A percentile compares a stretch with the other conserved stretches of the same genome.
These are phyloP conservation scores for Toxostoma redivivum DNA, from an alignment of 2,113 vertebrate species.

Conservation along the genomic window DNA sequence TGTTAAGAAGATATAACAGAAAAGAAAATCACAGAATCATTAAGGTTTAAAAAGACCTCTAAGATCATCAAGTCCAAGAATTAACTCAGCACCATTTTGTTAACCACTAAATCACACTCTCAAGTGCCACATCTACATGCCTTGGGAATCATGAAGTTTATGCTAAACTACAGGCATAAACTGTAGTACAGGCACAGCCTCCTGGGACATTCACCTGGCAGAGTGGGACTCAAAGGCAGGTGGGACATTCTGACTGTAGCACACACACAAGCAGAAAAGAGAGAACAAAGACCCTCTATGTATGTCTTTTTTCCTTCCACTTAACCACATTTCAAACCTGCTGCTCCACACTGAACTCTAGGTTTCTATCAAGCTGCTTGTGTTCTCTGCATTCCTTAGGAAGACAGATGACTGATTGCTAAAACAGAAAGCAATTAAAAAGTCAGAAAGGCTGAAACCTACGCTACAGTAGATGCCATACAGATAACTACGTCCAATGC, in stretches of 20 bases:
- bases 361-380: neutral
- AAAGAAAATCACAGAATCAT: neutral
- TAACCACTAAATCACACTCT: neutral
- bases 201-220: neutral
- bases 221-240: neutral
- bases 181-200: neutral
- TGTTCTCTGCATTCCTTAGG: neutral
- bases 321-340: neutral
- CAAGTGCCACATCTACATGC: neutral
- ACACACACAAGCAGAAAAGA: neutral
- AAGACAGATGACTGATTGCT: conserved; percentile 29
- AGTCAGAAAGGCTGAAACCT: conserved; percentile 18
- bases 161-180: neutral
- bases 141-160: neutral
- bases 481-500: conserved; percentile 3
- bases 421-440: conserved; percentile 40
- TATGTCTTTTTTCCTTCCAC: neutral
- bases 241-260: neutral
- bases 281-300: neutral
- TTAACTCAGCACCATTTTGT: neutral
- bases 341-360: neutral
- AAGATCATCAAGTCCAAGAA: neutral
- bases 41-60: neutral
- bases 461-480: conserved; percentile 5
- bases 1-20: neutral